phyloP scores from a whole-genome alignment of 2,797 vertebrate species.

The Arvicola amphibius region DNA sequence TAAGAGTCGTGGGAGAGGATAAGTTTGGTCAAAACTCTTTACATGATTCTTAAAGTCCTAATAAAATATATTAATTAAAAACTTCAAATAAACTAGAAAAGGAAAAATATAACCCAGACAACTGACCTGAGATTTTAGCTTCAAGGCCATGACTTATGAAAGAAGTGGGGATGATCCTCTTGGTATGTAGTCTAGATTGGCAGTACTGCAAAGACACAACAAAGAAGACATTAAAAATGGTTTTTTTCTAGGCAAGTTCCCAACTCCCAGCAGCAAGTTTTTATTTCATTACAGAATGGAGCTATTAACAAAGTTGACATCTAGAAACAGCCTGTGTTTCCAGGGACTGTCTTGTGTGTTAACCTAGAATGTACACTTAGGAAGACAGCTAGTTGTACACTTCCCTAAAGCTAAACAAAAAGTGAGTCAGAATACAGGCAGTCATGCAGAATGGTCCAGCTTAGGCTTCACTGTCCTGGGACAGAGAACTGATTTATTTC shows the following conservation, averaged over 20 bases:
- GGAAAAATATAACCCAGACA: not conserved
- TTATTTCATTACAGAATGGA: not conserved
- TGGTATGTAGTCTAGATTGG: no score
- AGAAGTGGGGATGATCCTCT: not conserved
- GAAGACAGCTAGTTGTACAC: not conserved
- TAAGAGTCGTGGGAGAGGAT: not conserved
- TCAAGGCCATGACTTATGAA: not conserved
- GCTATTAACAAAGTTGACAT: not conserved
- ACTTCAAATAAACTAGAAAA: not conserved
- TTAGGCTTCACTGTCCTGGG: not conserved
- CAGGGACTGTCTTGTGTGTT: not conserved
- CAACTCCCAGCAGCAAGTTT: not conserved
- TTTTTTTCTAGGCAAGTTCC: not conserved
- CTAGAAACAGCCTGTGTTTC: not conserved
- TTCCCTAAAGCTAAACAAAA: not conserved
- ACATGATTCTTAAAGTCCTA: not conserved
- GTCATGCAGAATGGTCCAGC: not conserved
- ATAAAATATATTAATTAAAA: not conserved
- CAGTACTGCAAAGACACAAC: not conserved
- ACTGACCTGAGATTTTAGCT: not conserved
- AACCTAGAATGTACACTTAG: not conserved
- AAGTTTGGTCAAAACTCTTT: not conserved
- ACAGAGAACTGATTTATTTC: not conserved
- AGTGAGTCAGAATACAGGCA: fast-evolving
- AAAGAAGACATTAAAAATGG: not conserved